These are phyloP conservation scores for Spodoptera littoralis DNA, from an alignment of 2,888 invertebrate species.

Conservation along the genomic window DNA sequence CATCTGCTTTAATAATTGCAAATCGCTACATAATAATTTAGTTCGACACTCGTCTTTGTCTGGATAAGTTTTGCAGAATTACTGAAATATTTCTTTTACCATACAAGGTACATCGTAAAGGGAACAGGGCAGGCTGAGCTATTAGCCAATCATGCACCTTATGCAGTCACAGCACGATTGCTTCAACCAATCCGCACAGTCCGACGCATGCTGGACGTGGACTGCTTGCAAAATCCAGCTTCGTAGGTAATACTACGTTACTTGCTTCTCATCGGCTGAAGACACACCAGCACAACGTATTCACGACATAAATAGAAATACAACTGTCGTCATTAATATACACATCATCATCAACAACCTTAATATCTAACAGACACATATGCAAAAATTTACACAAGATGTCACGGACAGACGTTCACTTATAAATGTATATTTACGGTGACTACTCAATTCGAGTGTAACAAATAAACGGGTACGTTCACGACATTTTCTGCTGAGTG, in stretches of 20 bases:
- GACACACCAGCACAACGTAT: conserved; percentile 1
- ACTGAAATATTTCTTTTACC: too few species aligned
- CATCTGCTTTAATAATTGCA: conserved; percentile 11
- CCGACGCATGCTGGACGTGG: not conserved
- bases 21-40: too few species aligned
- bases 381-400: conserved; percentile 1
- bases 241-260: not conserved
- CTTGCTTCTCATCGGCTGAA: not conserved
- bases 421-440: conserved; percentile 10
- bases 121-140: too few species aligned
- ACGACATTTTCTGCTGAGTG: conserved; percentile 12
- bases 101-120: not conserved
- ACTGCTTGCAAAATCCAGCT: not conserved
- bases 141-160: not conserved
- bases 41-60: too few species aligned
- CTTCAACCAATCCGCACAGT: conserved; percentile 2
- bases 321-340: not conserved
- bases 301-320: not conserved
- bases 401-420: conserved; percentile 1
- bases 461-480: conserved; percentile 8
- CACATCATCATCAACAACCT: not conserved
- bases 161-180: not conserved
- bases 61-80: too few species aligned
- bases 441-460: conserved; percentile 6
- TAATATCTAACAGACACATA: not conserved